A percentile compares a stretch with the other conserved stretches of the same genome.
Conservation (phyloP, 2,888 invertebrate species). For the Bedellia somnulentella region DNA sequence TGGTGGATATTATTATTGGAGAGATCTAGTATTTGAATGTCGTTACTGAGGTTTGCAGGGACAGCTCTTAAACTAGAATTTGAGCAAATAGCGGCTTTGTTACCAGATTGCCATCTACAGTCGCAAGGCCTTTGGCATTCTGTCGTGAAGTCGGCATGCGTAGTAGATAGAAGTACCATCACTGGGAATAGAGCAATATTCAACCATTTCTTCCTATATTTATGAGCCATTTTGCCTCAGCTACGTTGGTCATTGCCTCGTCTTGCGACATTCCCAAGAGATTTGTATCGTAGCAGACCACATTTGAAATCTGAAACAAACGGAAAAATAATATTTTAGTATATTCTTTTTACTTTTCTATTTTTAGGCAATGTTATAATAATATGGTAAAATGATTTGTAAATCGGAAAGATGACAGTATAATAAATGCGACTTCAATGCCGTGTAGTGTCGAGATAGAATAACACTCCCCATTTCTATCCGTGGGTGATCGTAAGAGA, state of each 20-base stretch:
- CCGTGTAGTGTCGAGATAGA: no score
- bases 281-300: constrained; percentile 8
- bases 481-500: no score
- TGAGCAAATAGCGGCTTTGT: constrained; percentile 82
- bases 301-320: constrained; percentile 12
- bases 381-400: no score
- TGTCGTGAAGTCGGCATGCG: constrained; percentile 58
- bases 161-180: constrained; percentile 23
- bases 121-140: constrained; percentile 73
- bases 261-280: constrained; percentile 42
- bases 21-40: constrained; percentile 73
- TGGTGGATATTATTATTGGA: constrained; percentile 70
- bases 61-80: constrained; percentile 67
- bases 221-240: constrained; percentile 50
- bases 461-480: no score
- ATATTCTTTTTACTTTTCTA: no score
- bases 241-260: constrained; percentile 51
- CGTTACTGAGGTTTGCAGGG: constrained; percentile 72
- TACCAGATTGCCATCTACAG: constrained; percentile 86
- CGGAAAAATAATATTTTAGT: constrained; percentile 4
- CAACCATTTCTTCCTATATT: constrained; percentile 53
- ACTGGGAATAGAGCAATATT: constrained; percentile 34
- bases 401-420: no score
- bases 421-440: no score
- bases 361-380: no score